Percentiles rank a stretch among this genome's conserved stretches.
phyloP scores from a whole-genome alignment of 2,797 vertebrate species.

The Pangasius mekongensis region DNA sequence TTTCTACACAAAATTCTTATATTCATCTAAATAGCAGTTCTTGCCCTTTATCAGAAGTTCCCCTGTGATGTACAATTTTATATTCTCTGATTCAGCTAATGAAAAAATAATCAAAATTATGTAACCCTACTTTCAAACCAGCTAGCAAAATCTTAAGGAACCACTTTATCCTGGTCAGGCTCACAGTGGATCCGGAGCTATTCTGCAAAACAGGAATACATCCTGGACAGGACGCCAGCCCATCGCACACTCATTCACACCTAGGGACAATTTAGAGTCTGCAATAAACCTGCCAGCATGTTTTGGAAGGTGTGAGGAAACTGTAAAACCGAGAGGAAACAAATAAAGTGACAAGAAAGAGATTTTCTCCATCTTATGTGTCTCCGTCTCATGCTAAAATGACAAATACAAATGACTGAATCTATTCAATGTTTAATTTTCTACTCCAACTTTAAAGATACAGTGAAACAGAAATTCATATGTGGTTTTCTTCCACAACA shows the following conservation, averaged over 20 bases:
- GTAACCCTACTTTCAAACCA: not conserved
- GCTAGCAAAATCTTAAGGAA: not conserved
- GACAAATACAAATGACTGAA: not conserved
- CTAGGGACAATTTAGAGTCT: not conserved
- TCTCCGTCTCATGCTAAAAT: too few species aligned
- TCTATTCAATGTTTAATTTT: not conserved
- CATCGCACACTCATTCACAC: not conserved
- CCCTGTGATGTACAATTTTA: not conserved
- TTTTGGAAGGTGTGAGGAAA: not conserved
- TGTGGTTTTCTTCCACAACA: not conserved
- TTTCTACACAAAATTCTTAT: not conserved
- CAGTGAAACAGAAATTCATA: not conserved
- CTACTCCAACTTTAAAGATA: not conserved
- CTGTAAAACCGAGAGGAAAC: not conserved
- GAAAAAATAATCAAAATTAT: not conserved
- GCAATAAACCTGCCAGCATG: not conserved
- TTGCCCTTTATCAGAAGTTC: not conserved
- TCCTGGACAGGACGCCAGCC: not conserved
- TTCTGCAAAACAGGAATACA: not conserved
- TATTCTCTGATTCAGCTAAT: not conserved
- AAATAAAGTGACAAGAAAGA: not conserved
- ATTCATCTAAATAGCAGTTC: not conserved
- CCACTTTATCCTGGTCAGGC: not conserved
- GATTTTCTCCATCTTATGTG: not conserved
- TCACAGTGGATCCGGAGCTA: not conserved